Base-by-base conservation (phyloP, 2,888 invertebrate genomes). In the Cryptus viduatorius region DNA sequence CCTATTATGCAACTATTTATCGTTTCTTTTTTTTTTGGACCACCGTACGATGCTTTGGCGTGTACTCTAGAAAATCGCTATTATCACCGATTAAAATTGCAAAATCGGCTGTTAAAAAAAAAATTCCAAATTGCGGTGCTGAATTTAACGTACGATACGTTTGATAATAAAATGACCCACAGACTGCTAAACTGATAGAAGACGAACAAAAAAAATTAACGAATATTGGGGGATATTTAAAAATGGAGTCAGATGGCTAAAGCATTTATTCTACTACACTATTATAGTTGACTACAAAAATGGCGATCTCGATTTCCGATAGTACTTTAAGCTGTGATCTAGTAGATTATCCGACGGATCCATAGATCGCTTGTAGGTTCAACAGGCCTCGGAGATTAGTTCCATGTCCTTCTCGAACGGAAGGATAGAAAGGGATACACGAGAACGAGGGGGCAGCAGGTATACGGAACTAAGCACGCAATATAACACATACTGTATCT, bases 401-500 rank as follows among this genome's bases (percentile, higher is more conserved):
- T n/a, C 37, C 67, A 68, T 72, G 67, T 65, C 71, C 68, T 59
- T 73, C 16, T 37, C 31, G 31, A 59, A 82, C 64, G 75, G 50
- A 16, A 24, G 77, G 67, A 75, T 72, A 42, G 76, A 82, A 67
- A 82, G 82, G 48, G 75, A 77, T 79, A 64, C 8, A 42, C 12
- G 10, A 44, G 50, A 56, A 64, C 46, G 44, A 69, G 73, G 69
- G 81, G 81, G 71, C 75, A 82, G 79, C 79, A 77, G 79, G 79
- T 82, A 75, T 79, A 86, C 59, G 79, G 82, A 61, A 82, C 72
- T 82, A 59, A 77, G 77, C 69, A 79, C 69, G 73, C 77, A 37
- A 37, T 50, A 68, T 78, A 78, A 67, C 37, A 59, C 65, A 65
- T 59, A 31, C 19, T 68, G 50, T 67, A 59, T 77, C 76, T 73